phyloP scores from a whole-genome alignment of 2,797 vertebrate genomes.

The Spinus pinus region DNA sequence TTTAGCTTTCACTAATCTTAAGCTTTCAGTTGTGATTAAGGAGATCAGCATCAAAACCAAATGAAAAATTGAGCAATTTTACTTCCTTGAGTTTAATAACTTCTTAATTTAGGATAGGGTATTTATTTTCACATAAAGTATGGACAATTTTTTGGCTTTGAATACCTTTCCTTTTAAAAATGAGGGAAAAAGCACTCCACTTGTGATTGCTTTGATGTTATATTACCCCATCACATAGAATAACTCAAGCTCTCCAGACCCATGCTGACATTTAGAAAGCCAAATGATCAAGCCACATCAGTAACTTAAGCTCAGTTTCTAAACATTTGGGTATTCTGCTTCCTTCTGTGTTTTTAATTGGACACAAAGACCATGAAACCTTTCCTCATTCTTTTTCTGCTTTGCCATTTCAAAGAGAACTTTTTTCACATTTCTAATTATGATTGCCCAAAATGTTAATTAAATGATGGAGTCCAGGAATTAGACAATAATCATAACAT shows the following conservation, averaged over 20 bases:
- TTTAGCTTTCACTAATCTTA: slow-evolving; percentile 14
- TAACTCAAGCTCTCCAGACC: not conserved
- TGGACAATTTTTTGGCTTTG: not conserved
- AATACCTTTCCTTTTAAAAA: slow-evolving; percentile 26
- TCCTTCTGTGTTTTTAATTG: not conserved
- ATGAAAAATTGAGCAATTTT: slow-evolving; percentile 16
- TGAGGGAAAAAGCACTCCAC: not conserved
- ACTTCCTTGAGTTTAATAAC: slow-evolving; percentile 26
- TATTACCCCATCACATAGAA: not conserved
- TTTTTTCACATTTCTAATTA: not conserved
- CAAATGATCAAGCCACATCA: not conserved
- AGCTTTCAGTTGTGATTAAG: slow-evolving; percentile 34
- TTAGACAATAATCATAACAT: not conserved
- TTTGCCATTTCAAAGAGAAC: not conserved
- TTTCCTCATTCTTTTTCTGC: not conserved
- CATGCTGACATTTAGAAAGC: not conserved
- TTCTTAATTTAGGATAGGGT: slow-evolving; percentile 3
- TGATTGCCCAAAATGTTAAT: not conserved
- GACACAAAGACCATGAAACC: not conserved
- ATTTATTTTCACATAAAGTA: slow-evolving; percentile 37
- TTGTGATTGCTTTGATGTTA: not conserved
- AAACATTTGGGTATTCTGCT: not conserved
- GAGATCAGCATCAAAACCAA: slow-evolving; percentile 19
- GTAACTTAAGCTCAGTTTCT: not conserved
- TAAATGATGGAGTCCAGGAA: not conserved